Base-by-base conservation (phyloP, 2,888 invertebrate genomes). In the Mamestra brassicae region DNA sequence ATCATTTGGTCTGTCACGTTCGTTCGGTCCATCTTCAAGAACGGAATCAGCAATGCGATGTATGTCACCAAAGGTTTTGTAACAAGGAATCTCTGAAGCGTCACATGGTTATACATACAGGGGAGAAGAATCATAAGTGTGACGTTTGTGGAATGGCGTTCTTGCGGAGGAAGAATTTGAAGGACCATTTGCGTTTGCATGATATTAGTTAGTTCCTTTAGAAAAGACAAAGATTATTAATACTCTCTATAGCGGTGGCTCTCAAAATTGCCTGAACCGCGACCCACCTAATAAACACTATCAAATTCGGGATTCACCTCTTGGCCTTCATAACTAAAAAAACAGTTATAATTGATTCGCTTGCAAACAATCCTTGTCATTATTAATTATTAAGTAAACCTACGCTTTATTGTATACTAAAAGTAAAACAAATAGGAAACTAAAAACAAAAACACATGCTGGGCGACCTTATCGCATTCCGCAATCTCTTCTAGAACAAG, bases 81-180 rank as follows among this genome's bases (percentile, higher is more conserved):
- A 96, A 96, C 47, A 97, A 97, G 83, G 97, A 97, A 74, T 97
- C 97, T 11, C 88, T 97, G 83, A 97, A 97, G 75, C 90, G 97
- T 1, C 97, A 97, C 76, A 96, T 97, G 96, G 95, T 97, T 6
- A 97, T 97, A 58, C 97, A 97, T 79, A 97, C 97, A 0, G 97
- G 96, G 0, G 96, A 96, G 64, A 97, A 97, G 86, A 97, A 97
- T 70, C 96, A 97, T 74, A 96, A 97, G 78, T 97, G 97, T 71
- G 95, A 96, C 66, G 92, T 96, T 3, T 97, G 97, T 71, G 94
- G 96, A 0, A 96, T 97, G 93, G 96, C 96, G 1, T 96, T 96
- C 65, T 88, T 96, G 82, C 92, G 96, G 34, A 90, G 96, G 57
- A 96, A 96, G 83, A 96, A 96, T 83, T 90, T 96, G 76, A 95